Percentiles rank a stretch among this genome's conserved stretches.
Evolutionary conservation across 2,113 vertebrate genomes (phyloP).

Genomic region (Callocephalon fimbriatum): DNA sequence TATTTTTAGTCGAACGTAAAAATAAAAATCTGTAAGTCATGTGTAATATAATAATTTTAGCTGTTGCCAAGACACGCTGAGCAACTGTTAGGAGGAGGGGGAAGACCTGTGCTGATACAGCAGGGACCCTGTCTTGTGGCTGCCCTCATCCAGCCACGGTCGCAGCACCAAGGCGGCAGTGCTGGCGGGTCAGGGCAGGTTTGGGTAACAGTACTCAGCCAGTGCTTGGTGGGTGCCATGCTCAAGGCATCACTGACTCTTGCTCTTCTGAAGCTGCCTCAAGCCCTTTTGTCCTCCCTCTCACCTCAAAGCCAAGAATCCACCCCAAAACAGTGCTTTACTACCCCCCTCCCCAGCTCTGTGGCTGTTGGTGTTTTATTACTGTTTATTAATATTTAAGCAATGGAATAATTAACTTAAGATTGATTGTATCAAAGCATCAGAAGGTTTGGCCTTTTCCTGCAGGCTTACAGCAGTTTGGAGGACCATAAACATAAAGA

Average conservation of each 20-base stretch:
- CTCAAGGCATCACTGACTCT: not conserved
- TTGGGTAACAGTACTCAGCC: not conserved
- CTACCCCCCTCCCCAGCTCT: rapidly evolving
- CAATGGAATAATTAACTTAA: constrained; percentile 2
- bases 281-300: not conserved
- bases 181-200: not conserved
- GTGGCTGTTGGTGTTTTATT: not conserved
- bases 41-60: constrained; percentile 72
- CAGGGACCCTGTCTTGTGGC: not conserved
- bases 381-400: constrained; percentile 40
- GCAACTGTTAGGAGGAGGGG: constrained; percentile 37
- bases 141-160: rapidly evolving
- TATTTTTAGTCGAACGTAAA: constrained; percentile 49
- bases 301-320: not conserved
- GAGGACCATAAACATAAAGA: constrained; percentile 10
- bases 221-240: rapidly evolving
- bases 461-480: constrained; percentile 32
- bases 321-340: not conserved
- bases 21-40: constrained; percentile 52
- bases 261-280: not conserved
- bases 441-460: constrained; percentile 3
- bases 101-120: not conserved
- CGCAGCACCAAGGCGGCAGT: rapidly evolving
- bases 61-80: constrained; percentile 63
- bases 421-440: not conserved